These are phyloP conservation scores for Hypothenemus hampei DNA, from an alignment of 1,140 invertebrate genomes.

Conservation along the genomic window DNA sequence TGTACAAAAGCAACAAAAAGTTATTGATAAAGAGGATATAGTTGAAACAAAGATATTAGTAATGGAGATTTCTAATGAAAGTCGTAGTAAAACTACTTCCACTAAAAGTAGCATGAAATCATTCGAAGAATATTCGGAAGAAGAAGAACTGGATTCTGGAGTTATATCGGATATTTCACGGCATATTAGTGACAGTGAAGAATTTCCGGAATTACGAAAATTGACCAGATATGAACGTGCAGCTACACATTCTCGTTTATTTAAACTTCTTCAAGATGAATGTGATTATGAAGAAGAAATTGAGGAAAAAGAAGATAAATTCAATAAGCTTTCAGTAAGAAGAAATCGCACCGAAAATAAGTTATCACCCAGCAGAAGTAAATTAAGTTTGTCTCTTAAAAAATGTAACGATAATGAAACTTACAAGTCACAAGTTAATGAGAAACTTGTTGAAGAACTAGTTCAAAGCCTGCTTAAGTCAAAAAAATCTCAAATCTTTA, in stretches of 20 bases:
- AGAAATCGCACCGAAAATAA: slow-evolving; percentile 9
- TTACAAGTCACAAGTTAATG: slow-evolving; percentile 46
- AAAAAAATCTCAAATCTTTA: slow-evolving; percentile 50
- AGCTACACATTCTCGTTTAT: slow-evolving; percentile 66
- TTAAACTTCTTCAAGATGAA: slow-evolving; percentile 60
- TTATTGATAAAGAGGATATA: slow-evolving; percentile 38
- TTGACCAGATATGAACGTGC: slow-evolving; percentile 60
- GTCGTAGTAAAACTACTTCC: slow-evolving; percentile 31
- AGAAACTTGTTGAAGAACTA: slow-evolving; percentile 53
- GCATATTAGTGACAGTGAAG: slow-evolving; percentile 61
- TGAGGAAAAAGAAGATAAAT: slow-evolving; percentile 34
- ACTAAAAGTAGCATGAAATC: slow-evolving; percentile 40
- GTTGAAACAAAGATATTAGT: slow-evolving; percentile 43
- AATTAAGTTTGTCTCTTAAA: slow-evolving; percentile 43
- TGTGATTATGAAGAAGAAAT: slow-evolving; percentile 44
- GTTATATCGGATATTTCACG: slow-evolving; percentile 66
- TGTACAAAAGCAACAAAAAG: slow-evolving; percentile 30
- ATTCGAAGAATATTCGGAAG: slow-evolving; percentile 37
- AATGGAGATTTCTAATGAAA: slow-evolving; percentile 37
- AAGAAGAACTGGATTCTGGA: slow-evolving; percentile 65
- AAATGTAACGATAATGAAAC: slow-evolving; percentile 33
- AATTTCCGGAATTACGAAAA: slow-evolving; percentile 53
- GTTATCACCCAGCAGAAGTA: slow-evolving; percentile 37
- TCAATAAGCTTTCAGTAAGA: slow-evolving; percentile 32
- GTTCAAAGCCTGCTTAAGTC: slow-evolving; percentile 52